Evolutionary conservation across 2,888 invertebrate genomes (phyloP).

Genomic region (Podabrus alpinus): DNA sequence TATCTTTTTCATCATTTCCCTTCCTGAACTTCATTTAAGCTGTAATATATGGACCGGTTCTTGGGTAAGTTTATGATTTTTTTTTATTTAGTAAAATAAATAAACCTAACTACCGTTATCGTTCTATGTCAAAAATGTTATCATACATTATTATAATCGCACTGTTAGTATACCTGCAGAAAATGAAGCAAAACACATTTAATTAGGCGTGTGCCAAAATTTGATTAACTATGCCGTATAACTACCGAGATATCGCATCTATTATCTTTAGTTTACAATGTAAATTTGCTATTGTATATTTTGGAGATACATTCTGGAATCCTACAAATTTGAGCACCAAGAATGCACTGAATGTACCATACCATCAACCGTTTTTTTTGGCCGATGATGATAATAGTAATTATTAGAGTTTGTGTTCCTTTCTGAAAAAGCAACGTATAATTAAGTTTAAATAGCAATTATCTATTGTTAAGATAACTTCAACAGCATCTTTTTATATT

Average conservation of each 20-base stretch:
- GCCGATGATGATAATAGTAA: neutral
- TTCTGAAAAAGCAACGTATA: neutral
- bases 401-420: neutral
- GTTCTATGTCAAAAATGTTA: neutral
- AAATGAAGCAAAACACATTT: neutral
- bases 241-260: neutral
- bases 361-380: neutral
- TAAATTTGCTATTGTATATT: neutral
- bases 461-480: neutral
- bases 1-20: slow-evolving; percentile 58
- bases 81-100: neutral
- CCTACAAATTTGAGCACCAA: neutral
- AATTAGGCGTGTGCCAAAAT: neutral
- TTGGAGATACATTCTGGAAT: neutral
- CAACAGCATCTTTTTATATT: neutral
- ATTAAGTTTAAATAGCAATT: neutral
- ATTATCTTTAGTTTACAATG: neutral
- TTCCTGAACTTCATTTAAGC: slow-evolving; percentile 57
- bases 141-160: no score
- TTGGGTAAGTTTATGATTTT: slow-evolving; percentile 57
- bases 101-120: neutral
- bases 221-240: neutral
- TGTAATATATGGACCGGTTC: slow-evolving; percentile 59
- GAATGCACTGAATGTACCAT: neutral
- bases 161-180: no score